Percentiles rank a stretch among this genome's conserved stretches.
Conservation (phyloP, 2,888 invertebrate species). For the Malacosoma neustria region DNA sequence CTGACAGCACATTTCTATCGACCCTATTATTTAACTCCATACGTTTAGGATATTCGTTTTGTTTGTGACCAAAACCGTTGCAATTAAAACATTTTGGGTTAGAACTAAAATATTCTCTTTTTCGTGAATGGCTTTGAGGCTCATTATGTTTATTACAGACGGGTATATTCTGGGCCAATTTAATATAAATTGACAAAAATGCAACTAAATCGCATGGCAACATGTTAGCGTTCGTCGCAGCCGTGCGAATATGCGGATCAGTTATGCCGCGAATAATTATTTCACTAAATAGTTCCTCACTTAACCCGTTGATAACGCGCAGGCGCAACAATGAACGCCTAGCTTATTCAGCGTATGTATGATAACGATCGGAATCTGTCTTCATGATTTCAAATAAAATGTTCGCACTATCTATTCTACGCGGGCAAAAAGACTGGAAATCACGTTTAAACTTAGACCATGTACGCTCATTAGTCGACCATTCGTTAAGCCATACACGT, state of each 20-base stretch:
- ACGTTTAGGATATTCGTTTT: background rate
- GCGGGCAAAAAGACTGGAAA: slow-evolving; percentile 13
- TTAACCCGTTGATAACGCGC: slow-evolving; percentile 12
- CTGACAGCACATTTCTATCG: no score
- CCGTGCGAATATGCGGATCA: slow-evolving; percentile 11
- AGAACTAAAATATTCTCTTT: no score
- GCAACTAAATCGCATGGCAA: background rate
- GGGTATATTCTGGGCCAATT: no score
- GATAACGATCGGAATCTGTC: slow-evolving; percentile 9
- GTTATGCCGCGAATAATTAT: slow-evolving; percentile 15
- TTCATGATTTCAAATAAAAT: slow-evolving; percentile 12
- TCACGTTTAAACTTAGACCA: slow-evolving; percentile 15
- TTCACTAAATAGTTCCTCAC: slow-evolving; percentile 13
- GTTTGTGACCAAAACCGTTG: background rate
- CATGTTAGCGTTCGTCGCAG: slow-evolving; percentile 14
- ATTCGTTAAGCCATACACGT: background rate
- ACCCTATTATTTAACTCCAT: no score
- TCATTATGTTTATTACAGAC: no score
- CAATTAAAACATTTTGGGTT: background rate
- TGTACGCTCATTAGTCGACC: slow-evolving; percentile 11
- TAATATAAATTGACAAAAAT: no score
- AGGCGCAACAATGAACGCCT: slow-evolving; percentile 10
- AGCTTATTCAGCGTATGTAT: slow-evolving; percentile 15
- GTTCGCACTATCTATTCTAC: slow-evolving; percentile 8
- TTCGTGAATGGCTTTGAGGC: no score